Base-by-base conservation (phyloP, 2,888 invertebrate genomes). In the Eupithecia abbreviata region DNA sequence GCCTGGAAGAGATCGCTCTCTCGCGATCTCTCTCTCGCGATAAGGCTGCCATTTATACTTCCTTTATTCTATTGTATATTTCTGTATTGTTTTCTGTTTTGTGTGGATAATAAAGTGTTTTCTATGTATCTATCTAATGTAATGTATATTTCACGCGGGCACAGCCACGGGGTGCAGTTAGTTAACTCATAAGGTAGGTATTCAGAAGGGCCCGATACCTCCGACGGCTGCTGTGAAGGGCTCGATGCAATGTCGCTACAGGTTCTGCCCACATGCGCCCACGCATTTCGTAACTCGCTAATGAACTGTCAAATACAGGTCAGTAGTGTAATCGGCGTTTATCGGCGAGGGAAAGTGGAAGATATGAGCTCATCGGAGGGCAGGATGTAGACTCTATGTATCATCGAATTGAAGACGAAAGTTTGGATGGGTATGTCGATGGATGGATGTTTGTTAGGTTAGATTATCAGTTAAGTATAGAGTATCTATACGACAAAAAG, bases 241-340 rank as follows among this genome's bases (percentile, higher is more conserved):
- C 72, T 74, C 55, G 18, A 45, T 15, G 45, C 13, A 71, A 55
- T 69, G 69, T 69, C 69, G 69, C 69, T 62, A 30, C 62, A 30
- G 69, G 69, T 69, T 47, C 69, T 47, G 18, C 84, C 84, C 82
- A 83, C 83, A 81, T 81, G 73, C 82, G 79, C 81, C 82, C 80
- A 81, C 82, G 74, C 82, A 75, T 78, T 76, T 78, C 76, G 76
- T 78, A 78, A 78, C 72, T 62, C 62, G 75, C 78, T 78, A 78
- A 78, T 76, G 76, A 69, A 51, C 45, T 74, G 76, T 79, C 79
- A 72, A 79, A 82, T 80, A 76, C 79, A 80, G 74, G 80, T 76
- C 80, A 80, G 70, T 74, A 72, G 80, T 68, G 75, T 76, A 75
- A 73, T 71, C 77, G 74, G 72, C 51, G 74, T 67, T 75, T 73